A percentile compares a stretch with the other conserved stretches of the same genome.
phyloP scores from a whole-genome alignment of 2,113 vertebrate genomes.

The human region GRCh38 chr6:163745001-163745500 shows the following conservation, averaged over 20 bases:
- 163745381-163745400: not conserved
- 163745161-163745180: accelerated
- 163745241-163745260: accelerated
- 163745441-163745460: not conserved
- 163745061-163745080: constrained; percentile 54
- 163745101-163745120: not conserved
- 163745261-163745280: accelerated
- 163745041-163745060: constrained; percentile 43
- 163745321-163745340: accelerated
- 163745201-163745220: accelerated
- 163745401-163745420: not conserved
- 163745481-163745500: not conserved
- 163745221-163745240: accelerated
- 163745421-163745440: not conserved
- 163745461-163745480: not conserved
- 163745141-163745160: not conserved
- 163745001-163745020: not conserved
- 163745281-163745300: accelerated
- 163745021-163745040: not conserved
- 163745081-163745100: not conserved
- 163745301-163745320: accelerated
- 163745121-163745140: not conserved
- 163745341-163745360: not conserved
- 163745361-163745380: not conserved
- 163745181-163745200: accelerated